These are phyloP conservation scores for Pantherophis vulpinus DNA, from an alignment of 2,797 vertebrate genomes.

Conservation along the genomic window DNA sequence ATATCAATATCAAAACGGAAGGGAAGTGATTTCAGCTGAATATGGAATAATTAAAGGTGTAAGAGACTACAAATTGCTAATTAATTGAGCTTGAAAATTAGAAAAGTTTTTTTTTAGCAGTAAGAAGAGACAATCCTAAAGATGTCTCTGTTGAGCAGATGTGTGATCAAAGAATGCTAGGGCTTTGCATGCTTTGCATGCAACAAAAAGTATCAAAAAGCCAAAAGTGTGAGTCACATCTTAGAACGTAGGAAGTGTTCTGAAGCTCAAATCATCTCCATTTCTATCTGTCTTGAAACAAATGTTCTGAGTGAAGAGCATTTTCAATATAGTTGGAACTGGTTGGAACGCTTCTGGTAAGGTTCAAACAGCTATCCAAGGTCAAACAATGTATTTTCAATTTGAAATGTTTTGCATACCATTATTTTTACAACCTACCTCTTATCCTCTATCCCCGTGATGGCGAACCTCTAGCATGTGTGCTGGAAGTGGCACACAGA, in stretches of 20 bases:
- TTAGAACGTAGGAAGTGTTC: not conserved
- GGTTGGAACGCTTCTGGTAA: not conserved
- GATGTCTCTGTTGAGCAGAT: not conserved
- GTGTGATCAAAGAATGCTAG: not conserved
- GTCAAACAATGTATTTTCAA: not conserved
- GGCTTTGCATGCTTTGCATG: not conserved
- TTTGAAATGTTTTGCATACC: not conserved
- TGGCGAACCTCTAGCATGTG: no score
- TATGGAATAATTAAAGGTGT: not conserved
- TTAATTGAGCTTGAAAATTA: not conserved
- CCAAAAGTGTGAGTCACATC: not conserved
- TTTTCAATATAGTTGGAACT: not conserved
- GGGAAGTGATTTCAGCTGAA: not conserved
- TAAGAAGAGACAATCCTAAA: not conserved
- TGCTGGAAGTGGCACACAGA: no score
- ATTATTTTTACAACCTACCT: not conserved
- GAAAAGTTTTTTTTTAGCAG: not conserved
- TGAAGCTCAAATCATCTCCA: not conserved
- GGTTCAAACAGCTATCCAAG: not conserved
- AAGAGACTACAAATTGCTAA: not conserved
- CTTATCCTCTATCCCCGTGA: not conserved
- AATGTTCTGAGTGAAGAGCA: not conserved
- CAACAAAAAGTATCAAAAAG: not conserved
- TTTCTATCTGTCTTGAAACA: not conserved
- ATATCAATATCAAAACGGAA: not conserved